These are phyloP conservation scores for Icerya purchasi DNA, from an alignment of 2,888 invertebrate genomes.

Conservation along the genomic window DNA sequence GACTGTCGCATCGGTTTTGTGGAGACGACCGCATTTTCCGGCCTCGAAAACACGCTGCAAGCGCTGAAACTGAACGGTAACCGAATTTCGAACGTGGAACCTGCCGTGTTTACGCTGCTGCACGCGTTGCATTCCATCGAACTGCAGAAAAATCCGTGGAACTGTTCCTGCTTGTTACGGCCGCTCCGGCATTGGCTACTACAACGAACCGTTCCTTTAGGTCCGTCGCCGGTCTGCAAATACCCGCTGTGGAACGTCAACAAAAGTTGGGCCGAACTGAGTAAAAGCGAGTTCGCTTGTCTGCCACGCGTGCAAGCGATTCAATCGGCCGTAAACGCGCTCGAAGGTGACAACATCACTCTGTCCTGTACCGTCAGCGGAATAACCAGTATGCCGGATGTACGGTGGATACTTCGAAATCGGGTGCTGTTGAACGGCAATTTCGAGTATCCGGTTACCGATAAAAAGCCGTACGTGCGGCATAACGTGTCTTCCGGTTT, in stretches of 20 bases:
- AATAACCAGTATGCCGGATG: constrained; percentile 14
- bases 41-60: constrained; percentile 47
- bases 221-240: constrained; percentile 45
- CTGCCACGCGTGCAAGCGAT: constrained; percentile 43
- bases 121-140: constrained; percentile 50
- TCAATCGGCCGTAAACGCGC: constrained; percentile 36
- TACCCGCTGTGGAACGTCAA: constrained; percentile 39
- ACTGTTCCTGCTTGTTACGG: constrained; percentile 53
- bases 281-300: constrained; percentile 60
- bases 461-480: constrained; percentile 41
- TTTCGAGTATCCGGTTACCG: constrained; percentile 11
- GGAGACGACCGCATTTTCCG: constrained; percentile 46
- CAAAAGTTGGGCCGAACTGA: constrained; percentile 51
- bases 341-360: constrained; percentile 50
- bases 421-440: constrained; percentile 27
- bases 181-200: constrained; percentile 61
- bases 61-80: constrained; percentile 60
- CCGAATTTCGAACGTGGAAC: constrained; percentile 40
- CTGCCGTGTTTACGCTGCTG: constrained; percentile 42
- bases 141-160: constrained; percentile 59
- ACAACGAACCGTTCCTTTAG: constrained; percentile 50
- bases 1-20: constrained; percentile 46
- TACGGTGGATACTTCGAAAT: constrained; percentile 15
- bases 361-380: constrained; percentile 23
- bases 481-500: constrained; percentile 30